Evolutionary conservation across 2,797 vertebrate species (phyloP).

Genomic region (Loris lydekkerianus): DNA sequence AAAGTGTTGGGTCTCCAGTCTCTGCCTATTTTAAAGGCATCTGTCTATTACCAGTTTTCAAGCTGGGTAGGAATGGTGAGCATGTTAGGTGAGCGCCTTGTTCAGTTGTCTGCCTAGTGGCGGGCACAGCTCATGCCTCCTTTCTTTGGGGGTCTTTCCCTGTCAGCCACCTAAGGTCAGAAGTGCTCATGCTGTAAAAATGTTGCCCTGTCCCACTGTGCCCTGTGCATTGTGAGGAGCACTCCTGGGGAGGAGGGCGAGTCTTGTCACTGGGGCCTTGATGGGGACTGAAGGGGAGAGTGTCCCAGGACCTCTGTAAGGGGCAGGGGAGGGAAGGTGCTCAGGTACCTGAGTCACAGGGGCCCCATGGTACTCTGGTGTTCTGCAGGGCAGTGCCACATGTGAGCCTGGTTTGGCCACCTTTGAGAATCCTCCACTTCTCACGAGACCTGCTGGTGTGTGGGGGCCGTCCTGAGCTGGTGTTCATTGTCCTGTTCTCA

Average conservation of each 20-base stretch:
- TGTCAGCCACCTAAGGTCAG: background rate
- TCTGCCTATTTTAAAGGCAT: background rate
- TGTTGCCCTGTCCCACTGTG: background rate
- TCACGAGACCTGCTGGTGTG: background rate
- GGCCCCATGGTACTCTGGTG: background rate
- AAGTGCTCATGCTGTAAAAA: background rate
- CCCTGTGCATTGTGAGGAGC: background rate
- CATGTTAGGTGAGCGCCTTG: background rate
- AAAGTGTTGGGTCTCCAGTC: background rate
- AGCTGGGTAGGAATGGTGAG: accelerated
- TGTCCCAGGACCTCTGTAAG: background rate
- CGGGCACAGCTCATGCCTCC: background rate
- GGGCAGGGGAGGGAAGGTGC: no score
- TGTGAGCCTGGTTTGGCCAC: background rate
- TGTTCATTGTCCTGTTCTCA: background rate
- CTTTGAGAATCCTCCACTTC: background rate
- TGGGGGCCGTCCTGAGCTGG: background rate
- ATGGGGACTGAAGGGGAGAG: background rate
- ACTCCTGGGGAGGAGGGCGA: background rate
- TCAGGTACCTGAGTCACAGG: background rate
- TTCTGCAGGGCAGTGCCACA: background rate
- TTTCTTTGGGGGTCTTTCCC: background rate
- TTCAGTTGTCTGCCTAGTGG: accelerated
- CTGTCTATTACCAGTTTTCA: background rate
- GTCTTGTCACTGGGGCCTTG: background rate